Conservation (phyloP, 2,888 invertebrate genomes). For the Ceraclea dissimilis region DNA sequence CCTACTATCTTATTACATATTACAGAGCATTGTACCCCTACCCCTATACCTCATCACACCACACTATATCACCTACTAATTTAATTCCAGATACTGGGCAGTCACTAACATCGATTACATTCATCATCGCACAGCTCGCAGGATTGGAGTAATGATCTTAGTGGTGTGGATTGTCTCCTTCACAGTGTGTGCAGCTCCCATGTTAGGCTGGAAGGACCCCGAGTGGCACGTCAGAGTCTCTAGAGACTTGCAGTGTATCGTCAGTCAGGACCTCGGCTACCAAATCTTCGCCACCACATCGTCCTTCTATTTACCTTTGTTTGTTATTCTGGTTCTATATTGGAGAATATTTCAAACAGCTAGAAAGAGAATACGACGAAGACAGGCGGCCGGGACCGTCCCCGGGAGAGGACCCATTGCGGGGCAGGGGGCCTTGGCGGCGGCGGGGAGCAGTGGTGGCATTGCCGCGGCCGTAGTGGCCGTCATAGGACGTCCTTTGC, state of each 20-base stretch:
- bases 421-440: constrained; percentile 52
- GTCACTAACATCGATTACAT: constrained; percentile 88
- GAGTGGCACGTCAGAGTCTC: constrained; percentile 50
- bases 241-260: constrained; percentile 63
- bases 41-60: neutral
- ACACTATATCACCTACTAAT: neutral
- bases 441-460: constrained; percentile 63
- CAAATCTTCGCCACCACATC: constrained; percentile 87
- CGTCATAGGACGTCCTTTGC: constrained; percentile 61
- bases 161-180: constrained; percentile 79
- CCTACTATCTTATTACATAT: constrained; percentile 18
- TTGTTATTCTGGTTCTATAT: constrained; percentile 82
- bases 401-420: constrained; percentile 44
- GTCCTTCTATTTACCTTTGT: constrained; percentile 84
- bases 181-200: constrained; percentile 79
- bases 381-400: constrained; percentile 51
- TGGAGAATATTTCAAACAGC: constrained; percentile 89
- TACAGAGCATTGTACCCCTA: neutral
- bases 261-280: constrained; percentile 77
- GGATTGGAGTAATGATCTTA: constrained; percentile 74
- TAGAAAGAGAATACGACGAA: constrained; percentile 70
- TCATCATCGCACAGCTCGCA: constrained; percentile 67
- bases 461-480: constrained; percentile 68
- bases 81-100: constrained; percentile 67
- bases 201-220: constrained; percentile 74